phyloP scores from a whole-genome alignment of 2,113 vertebrate genomes.

The Dipodomys stephensi region DNA sequence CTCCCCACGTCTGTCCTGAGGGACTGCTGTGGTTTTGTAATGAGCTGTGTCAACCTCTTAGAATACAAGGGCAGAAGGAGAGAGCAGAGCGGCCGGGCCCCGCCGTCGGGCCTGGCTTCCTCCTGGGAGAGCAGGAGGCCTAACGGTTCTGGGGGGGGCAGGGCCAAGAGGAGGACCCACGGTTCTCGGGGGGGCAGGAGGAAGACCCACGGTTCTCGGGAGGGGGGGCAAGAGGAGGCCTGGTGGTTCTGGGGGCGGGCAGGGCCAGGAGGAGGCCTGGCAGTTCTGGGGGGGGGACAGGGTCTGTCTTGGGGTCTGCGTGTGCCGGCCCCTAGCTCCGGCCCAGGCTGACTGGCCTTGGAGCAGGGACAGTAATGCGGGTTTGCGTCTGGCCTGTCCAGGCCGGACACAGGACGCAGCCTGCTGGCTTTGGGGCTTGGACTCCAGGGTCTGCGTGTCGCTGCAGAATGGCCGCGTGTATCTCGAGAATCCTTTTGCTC shows the following conservation, averaged over 20 bases:
- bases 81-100: too few relatives aligned
- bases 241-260: not conserved
- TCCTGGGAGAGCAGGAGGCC: too few relatives aligned
- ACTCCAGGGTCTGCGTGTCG: rapidly evolving
- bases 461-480: rapidly evolving
- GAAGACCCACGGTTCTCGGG: too few relatives aligned
- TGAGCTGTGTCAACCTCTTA: too few relatives aligned
- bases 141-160: not conserved
- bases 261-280: not conserved
- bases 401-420: too few relatives aligned
- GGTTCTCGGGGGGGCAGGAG: too few relatives aligned
- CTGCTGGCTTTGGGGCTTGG: too few relatives aligned
- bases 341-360: too few relatives aligned
- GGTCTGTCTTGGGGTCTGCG: rapidly evolving
- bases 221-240: too few relatives aligned
- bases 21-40: too few relatives aligned
- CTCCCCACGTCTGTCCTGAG: not conserved
- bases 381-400: not conserved
- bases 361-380: rapidly evolving
- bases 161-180: too few relatives aligned
- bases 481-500: not conserved
- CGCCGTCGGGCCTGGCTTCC: too few relatives aligned
- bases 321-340: rapidly evolving
- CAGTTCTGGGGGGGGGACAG: not conserved
- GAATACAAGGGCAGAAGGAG: not conserved